phyloP scores from a whole-genome alignment of 2,113 vertebrate species.

The Eupsittula cactorum region DNA sequence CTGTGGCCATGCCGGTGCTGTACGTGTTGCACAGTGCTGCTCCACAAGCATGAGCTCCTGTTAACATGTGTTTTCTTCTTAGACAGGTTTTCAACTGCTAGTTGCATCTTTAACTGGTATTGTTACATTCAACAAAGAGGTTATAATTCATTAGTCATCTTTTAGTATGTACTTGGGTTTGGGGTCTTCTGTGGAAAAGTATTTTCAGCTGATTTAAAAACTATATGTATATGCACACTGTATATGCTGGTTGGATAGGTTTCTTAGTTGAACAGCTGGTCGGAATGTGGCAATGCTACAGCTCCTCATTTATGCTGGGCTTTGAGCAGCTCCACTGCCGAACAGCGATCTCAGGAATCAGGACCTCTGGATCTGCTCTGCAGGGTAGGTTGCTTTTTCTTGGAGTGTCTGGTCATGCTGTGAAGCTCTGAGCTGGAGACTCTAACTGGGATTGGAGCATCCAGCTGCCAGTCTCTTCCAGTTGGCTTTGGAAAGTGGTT shows the following conservation, averaged over 20 bases:
- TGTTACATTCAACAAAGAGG: not conserved
- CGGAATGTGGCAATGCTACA: not conserved
- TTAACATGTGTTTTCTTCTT: not conserved
- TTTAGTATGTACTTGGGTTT: not conserved
- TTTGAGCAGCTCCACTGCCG: not conserved
- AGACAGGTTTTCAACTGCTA: not conserved
- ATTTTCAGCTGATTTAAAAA: not conserved
- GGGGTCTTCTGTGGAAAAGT: not conserved
- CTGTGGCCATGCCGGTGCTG: rapidly evolving
- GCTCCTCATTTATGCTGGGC: not conserved
- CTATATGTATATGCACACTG: rapidly evolving
- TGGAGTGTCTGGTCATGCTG: not conserved
- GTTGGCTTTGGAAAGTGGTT: not conserved
- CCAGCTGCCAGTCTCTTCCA: not conserved
- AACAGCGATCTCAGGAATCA: rapidly evolving
- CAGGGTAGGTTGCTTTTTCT: not conserved
- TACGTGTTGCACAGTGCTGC: rapidly evolving
- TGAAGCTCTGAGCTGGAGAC: not conserved
- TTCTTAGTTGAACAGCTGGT: not conserved
- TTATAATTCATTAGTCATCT: not conserved
- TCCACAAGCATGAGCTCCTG: not conserved
- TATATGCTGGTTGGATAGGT: not conserved
- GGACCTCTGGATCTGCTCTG: not conserved
- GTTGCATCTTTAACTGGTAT: not conserved
- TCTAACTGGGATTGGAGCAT: not conserved